These are phyloP conservation scores for Zaprionus capensis DNA, from an alignment of 1,140 invertebrate genomes.

Conservation along the genomic window DNA sequence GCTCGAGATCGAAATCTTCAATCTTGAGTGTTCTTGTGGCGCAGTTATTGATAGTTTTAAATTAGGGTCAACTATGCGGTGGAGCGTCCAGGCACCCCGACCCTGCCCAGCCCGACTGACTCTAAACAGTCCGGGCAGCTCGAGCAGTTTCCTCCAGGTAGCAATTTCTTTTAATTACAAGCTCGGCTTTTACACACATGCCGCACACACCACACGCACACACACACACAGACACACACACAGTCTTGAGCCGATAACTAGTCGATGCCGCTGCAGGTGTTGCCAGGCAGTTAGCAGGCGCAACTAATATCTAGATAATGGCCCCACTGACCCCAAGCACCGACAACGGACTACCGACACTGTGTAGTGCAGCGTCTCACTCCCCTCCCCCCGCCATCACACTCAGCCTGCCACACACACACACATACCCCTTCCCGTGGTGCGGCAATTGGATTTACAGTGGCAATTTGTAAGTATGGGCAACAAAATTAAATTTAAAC, in stretches of 20 bases:
- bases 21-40: conserved; percentile 42
- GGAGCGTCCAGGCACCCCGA: conserved; percentile 25
- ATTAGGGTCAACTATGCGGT: conserved; percentile 76
- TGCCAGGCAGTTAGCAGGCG: conserved; percentile 66
- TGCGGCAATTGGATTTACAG: conserved; percentile 44
- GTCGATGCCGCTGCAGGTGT: conserved; percentile 66
- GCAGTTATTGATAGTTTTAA: conserved; percentile 76
- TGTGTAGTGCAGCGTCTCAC: neutral
- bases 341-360: conserved; percentile 13
- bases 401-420: conserved; percentile 4
- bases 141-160: conserved; percentile 40
- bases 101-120: neutral
- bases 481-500: conserved; percentile 41
- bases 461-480: conserved; percentile 45
- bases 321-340: conserved; percentile 27
- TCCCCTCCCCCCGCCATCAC: neutral
- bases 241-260: conserved; percentile 25
- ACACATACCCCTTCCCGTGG: neutral
- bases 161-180: conserved; percentile 77
- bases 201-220: neutral
- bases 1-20: conserved; percentile 70
- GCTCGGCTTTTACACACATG: conserved; percentile 22
- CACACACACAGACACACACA: conserved; percentile 2
- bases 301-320: conserved; percentile 62
- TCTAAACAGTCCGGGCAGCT: conserved; percentile 14